phyloP scores from a whole-genome alignment of 2,113 vertebrate genomes.

The Myrmecophaga tridactyla region DNA sequence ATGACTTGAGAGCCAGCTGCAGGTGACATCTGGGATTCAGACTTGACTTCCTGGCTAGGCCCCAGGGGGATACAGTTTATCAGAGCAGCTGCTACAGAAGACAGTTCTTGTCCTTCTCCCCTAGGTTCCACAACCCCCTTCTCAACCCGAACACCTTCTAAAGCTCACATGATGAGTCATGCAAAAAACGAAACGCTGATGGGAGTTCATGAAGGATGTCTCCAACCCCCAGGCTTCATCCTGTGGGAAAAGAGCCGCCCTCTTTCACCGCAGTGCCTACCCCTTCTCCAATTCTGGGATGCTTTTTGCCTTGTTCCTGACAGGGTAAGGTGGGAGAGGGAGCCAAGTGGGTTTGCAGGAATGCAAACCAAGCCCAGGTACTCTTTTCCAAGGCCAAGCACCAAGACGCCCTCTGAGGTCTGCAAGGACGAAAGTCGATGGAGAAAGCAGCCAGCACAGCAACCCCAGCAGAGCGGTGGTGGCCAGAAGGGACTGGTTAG shows the following conservation, averaged over 20 bases:
- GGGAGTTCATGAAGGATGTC: fast-evolving
- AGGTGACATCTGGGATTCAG: background rate
- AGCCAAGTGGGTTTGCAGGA: background rate
- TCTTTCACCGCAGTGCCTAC: background rate
- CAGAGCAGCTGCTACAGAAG: background rate
- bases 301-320: background rate
- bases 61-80: background rate
- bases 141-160: background rate
- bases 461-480: background rate
- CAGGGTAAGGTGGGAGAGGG: background rate
- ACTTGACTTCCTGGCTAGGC: fast-evolving
- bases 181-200: background rate
- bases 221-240: background rate
- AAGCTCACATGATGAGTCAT: background rate
- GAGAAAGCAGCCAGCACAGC: background rate
- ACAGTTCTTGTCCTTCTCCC: background rate
- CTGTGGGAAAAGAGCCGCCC: background rate
- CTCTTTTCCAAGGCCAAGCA: background rate
- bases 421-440: background rate
- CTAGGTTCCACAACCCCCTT: background rate
- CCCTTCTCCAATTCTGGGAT: background rate
- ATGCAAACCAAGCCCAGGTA: background rate
- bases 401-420: background rate
- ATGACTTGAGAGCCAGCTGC: background rate
- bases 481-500: background rate